Percentiles rank a stretch among this genome's conserved stretches.
These are phyloP conservation scores for Paguma larvata DNA, from an alignment of 2,797 vertebrate species.

Conservation along the genomic window DNA sequence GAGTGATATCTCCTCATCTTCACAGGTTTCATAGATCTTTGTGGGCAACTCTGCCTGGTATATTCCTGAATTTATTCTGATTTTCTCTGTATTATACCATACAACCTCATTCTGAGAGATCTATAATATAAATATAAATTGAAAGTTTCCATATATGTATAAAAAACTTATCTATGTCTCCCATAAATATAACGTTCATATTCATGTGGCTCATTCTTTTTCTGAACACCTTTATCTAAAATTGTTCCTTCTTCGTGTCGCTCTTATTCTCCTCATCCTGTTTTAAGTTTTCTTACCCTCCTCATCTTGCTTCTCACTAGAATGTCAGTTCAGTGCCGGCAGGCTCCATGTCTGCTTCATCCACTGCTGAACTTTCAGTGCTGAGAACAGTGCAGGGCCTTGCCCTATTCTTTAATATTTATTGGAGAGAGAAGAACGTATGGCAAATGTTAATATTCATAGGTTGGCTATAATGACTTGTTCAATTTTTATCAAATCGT, in stretches of 20 bases:
- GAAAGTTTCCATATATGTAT: not conserved
- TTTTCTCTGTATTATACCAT: not conserved
- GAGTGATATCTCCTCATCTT: not conserved
- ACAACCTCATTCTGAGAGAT: not conserved
- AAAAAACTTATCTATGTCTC: not conserved
- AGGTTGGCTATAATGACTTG: not conserved
- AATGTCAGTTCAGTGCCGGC: not conserved
- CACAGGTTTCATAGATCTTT: not conserved
- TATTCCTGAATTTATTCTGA: not conserved
- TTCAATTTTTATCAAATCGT: not conserved
- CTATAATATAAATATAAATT: not conserved
- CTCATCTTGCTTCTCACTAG: not conserved
- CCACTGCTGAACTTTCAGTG: not conserved
- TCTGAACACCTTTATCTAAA: not conserved
- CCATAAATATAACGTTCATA: not conserved
- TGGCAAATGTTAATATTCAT: not conserved
- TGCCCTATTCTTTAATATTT: not conserved
- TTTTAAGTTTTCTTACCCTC: not conserved
- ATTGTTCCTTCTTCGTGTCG: not conserved
- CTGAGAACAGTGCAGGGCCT: not conserved
- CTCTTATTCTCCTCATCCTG: not conserved
- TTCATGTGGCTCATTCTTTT: not conserved
- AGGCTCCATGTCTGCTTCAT: too few species aligned
- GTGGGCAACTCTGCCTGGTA: not conserved
- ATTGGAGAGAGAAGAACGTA: not conserved